These are phyloP conservation scores for Drosophila mojavensis DNA, from an alignment of 1,140 invertebrate species.

Conservation along the genomic window DNA sequence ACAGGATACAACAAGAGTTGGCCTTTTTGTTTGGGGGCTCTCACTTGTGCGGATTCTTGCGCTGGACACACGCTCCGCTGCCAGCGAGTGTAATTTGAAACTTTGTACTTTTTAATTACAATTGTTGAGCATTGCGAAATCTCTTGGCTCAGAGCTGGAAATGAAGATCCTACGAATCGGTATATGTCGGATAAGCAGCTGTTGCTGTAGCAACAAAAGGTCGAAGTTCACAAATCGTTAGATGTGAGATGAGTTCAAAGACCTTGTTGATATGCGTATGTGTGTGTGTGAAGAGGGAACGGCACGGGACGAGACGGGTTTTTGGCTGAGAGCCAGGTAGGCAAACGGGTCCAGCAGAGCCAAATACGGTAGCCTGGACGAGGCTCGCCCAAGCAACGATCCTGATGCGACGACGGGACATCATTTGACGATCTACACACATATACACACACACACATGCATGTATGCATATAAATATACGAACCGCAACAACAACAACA, in stretches of 20 bases:
- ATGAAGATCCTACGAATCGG: constrained; percentile 11
- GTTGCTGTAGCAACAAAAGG: constrained; percentile 46
- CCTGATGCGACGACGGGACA: constrained; percentile 63
- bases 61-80: constrained; percentile 59
- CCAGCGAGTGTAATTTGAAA: constrained; percentile 64
- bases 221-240: constrained; percentile 69
- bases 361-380: constrained; percentile 29
- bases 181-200: constrained; percentile 47
- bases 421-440: constrained; percentile 70
- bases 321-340: constrained; percentile 45
- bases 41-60: constrained; percentile 70
- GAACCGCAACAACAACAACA: constrained; percentile 44
- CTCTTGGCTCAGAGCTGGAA: not conserved
- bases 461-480: not conserved
- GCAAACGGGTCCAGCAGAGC: constrained; percentile 43
- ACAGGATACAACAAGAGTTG: constrained; percentile 70
- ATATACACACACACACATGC: not conserved
- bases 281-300: constrained; percentile 8
- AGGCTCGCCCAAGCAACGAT: constrained; percentile 48
- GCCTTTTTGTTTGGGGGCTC: constrained; percentile 10
- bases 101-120: constrained; percentile 79
- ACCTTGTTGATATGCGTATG: constrained; percentile 43
- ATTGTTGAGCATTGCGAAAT: constrained; percentile 61
- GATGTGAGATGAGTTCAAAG: constrained; percentile 68
- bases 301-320: constrained; percentile 14